phyloP scores from a whole-genome alignment of 2,888 invertebrate genomes.

The Toxonevra muliebris region DNA sequence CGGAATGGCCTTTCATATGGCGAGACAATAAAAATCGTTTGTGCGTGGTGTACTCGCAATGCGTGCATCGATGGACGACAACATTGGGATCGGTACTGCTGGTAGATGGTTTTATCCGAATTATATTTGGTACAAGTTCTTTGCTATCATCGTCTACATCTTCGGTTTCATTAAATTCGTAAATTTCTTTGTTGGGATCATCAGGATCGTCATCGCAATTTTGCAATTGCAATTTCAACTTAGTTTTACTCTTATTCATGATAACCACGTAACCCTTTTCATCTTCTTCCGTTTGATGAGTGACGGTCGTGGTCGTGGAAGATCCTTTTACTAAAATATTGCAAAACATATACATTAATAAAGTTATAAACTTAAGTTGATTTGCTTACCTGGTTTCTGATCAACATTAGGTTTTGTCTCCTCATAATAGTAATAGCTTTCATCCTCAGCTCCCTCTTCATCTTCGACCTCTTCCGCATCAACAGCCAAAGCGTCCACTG shows the following conservation, averaged over 20 bases:
- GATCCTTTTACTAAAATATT: too few species aligned
- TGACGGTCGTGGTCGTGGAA: slow-evolving; percentile 56
- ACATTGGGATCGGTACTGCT: slow-evolving; percentile 66
- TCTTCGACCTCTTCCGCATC: slow-evolving; percentile 44
- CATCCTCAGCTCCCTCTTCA: slow-evolving; percentile 67
- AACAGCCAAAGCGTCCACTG: slow-evolving; percentile 15
- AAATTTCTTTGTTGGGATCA: slow-evolving; percentile 68
- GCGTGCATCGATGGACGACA: slow-evolving; percentile 78
- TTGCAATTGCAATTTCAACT: slow-evolving; percentile 5
- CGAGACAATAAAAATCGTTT: slow-evolving; percentile 89
- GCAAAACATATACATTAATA: too few species aligned
- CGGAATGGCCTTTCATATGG: slow-evolving; percentile 95
- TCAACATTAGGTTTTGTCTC: slow-evolving; percentile 45
- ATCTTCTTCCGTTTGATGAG: slow-evolving; percentile 66
- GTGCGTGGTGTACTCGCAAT: slow-evolving; percentile 90
- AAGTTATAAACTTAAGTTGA: too few species aligned
- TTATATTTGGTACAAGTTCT: slow-evolving; percentile 35
- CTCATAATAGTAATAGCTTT: slow-evolving; percentile 81
- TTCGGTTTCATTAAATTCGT: slow-evolving; percentile 48
- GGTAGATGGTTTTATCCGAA: slow-evolving; percentile 42
- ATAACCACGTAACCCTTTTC: slow-evolving; percentile 69
- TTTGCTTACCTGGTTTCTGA: not conserved
- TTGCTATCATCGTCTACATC: slow-evolving; percentile 36
- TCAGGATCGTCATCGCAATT: slow-evolving; percentile 43
- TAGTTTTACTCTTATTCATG: slow-evolving; percentile 2